A percentile compares a stretch with the other conserved stretches of the same genome.
Evolutionary conservation across 2,113 vertebrate species (phyloP).

Genomic region (Anguilla rostrata): DNA sequence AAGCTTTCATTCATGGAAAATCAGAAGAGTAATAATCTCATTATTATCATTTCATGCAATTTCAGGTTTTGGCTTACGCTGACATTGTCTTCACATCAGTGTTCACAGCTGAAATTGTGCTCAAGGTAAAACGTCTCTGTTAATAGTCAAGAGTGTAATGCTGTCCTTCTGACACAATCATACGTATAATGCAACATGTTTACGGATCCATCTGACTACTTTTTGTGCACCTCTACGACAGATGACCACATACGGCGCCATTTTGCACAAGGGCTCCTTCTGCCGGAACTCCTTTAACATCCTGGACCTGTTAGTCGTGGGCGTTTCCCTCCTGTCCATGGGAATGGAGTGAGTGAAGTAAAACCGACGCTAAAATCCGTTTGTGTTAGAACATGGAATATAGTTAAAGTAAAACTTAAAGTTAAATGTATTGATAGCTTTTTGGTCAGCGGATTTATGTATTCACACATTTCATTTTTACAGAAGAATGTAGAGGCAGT

Average conservation of each 20-base stretch:
- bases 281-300: constrained; percentile 98
- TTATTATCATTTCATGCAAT: constrained; percentile 1
- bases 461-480: not conserved
- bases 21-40: not conserved
- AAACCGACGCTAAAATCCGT: not conserved
- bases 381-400: not conserved
- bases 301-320: constrained; percentile 91
- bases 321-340: constrained; percentile 93
- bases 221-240: constrained; percentile 48
- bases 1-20: not conserved
- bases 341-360: constrained; percentile 84
- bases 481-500: too few species aligned
- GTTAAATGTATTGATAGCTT: not conserved
- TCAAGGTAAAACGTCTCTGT: constrained; percentile 78
- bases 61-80: constrained; percentile 88
- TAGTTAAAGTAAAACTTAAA: too few species aligned
- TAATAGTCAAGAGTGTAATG: not conserved
- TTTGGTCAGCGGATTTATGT: not conserved
- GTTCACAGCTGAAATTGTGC: constrained; percentile 93
- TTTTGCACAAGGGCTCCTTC: constrained; percentile 95
- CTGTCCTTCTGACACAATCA: not conserved
- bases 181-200: not conserved
- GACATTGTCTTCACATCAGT: constrained; percentile 92
- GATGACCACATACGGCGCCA: constrained; percentile 94
- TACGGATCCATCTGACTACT: not conserved